A percentile compares a stretch with the other conserved stretches of the same genome.
These are phyloP conservation scores for Oplegnathus fasciatus DNA, from an alignment of 2,113 vertebrate species.

Conservation along the genomic window DNA sequence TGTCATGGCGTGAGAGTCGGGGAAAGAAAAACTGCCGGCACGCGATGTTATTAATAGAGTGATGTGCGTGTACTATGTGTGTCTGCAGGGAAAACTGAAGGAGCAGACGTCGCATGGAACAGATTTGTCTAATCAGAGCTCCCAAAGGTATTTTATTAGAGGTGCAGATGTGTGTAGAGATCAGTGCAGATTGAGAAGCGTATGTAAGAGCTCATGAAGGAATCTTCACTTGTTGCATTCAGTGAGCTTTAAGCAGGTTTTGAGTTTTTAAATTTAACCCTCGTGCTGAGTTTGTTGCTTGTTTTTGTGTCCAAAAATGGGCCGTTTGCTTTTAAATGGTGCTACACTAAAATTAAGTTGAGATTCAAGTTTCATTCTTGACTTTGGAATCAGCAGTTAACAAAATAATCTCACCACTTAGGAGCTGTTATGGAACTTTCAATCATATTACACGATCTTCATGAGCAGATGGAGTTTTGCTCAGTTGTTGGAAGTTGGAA, in stretches of 20 bases:
- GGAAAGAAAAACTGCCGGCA: slow-evolving; percentile 37
- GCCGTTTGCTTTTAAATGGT: not conserved
- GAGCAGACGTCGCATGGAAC: slow-evolving; percentile 24
- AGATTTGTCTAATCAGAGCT: slow-evolving; percentile 38
- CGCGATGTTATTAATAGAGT: slow-evolving; percentile 58
- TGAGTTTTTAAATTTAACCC: not conserved
- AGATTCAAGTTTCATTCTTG: not conserved
- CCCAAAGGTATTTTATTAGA: slow-evolving; percentile 44
- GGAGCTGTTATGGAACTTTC: not conserved
- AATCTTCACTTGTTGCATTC: not conserved
- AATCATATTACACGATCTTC: not conserved
- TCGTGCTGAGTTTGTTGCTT: not conserved
- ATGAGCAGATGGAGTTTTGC: no score
- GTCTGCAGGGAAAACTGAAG: not conserved
- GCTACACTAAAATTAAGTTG: not conserved
- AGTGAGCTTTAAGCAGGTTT: not conserved
- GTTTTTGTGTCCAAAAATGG: not conserved
- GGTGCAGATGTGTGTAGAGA: slow-evolving; percentile 49
- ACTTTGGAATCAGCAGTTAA: not conserved
- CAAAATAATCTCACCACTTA: not conserved
- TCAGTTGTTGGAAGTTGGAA: no score
- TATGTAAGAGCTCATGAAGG: not conserved
- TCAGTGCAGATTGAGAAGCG: slow-evolving; percentile 32
- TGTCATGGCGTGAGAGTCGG: slow-evolving; percentile 59
- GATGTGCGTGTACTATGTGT: not conserved